These are phyloP conservation scores for Drosophila borborema DNA, from an alignment of 2,888 invertebrate genomes.

Conservation along the genomic window DNA sequence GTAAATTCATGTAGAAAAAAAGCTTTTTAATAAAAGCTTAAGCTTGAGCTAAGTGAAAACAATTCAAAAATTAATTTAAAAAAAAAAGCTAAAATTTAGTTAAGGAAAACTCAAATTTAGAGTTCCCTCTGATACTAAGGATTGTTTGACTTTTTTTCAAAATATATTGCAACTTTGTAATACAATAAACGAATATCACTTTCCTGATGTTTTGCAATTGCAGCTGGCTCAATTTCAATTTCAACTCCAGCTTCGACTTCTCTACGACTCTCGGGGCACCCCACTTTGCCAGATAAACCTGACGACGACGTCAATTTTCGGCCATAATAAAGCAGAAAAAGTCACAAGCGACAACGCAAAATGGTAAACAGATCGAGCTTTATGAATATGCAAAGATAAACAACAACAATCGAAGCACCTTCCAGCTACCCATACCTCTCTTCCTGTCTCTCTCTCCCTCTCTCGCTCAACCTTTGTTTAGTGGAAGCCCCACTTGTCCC, in stretches of 20 bases:
- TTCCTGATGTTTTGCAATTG: slow-evolving; percentile 64
- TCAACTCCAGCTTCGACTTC: not conserved
- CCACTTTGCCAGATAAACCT: slow-evolving; percentile 48
- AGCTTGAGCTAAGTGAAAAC: too few species aligned
- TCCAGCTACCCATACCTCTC: not conserved
- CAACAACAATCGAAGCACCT: slow-evolving; percentile 47
- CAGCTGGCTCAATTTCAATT: slow-evolving; percentile 50
- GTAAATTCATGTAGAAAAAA: not conserved
- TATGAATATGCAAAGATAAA: slow-evolving; percentile 82
- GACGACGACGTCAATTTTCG: slow-evolving; percentile 52
- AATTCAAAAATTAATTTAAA: too few species aligned
- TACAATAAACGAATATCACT: slow-evolving; percentile 63
- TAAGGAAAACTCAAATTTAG: not conserved
- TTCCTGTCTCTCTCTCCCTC: slow-evolving; percentile 5
- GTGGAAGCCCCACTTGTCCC: slow-evolving; percentile 6
- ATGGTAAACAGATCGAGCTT: slow-evolving; percentile 75
- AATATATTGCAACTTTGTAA: slow-evolving; percentile 51
- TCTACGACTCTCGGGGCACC: not conserved
- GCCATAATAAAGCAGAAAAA: slow-evolving; percentile 68
- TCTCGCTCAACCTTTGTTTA: slow-evolving; percentile 5
- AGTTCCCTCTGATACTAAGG: not conserved
- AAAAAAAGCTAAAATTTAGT: not conserved
- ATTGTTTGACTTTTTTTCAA: not conserved
- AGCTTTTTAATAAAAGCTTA: not conserved
- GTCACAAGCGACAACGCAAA: slow-evolving; percentile 69